A percentile compares a stretch with the other conserved stretches of the same genome.
These are phyloP conservation scores for Acanthis flammea DNA, from an alignment of 2,797 vertebrate species.

Conservation along the genomic window DNA sequence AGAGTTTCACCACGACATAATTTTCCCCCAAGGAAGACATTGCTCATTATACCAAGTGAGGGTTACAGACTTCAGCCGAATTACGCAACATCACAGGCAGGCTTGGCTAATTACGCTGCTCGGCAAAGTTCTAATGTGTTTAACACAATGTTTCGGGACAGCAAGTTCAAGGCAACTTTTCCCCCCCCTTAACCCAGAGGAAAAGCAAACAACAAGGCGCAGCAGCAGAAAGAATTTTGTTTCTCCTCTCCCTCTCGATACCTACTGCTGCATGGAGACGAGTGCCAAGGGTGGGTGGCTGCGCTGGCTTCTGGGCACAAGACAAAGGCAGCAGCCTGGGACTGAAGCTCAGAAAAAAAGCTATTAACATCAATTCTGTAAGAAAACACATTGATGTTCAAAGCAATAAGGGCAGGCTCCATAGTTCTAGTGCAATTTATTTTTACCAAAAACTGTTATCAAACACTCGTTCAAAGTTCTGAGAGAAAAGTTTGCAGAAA, in stretches of 20 bases:
- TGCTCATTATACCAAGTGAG: neutral
- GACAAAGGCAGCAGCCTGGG: neutral
- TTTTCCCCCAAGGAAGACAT: neutral
- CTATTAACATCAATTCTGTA: neutral
- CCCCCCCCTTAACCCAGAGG: neutral
- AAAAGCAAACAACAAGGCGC: neutral
- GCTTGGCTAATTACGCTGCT: neutral
- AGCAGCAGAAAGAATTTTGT: neutral
- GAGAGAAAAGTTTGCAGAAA: neutral
- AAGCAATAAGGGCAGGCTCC: rapidly evolving
- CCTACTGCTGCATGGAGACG: rapidly evolving
- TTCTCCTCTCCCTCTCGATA: neutral
- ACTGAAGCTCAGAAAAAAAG: neutral
- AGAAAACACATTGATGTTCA: neutral
- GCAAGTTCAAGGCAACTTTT: neutral
- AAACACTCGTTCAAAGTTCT: rapidly evolving
- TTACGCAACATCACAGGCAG: neutral
- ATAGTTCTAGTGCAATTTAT: neutral
- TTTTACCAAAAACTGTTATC: neutral
- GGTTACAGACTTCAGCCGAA: neutral
- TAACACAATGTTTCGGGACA: neutral
- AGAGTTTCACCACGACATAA: neutral
- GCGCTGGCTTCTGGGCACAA: rapidly evolving
- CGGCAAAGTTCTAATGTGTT: neutral
- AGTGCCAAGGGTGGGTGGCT: neutral